Percentiles rank a stretch among this genome's conserved stretches.
Conservation (phyloP, 2,113 vertebrate species). For the Cariama cristata region DNA sequence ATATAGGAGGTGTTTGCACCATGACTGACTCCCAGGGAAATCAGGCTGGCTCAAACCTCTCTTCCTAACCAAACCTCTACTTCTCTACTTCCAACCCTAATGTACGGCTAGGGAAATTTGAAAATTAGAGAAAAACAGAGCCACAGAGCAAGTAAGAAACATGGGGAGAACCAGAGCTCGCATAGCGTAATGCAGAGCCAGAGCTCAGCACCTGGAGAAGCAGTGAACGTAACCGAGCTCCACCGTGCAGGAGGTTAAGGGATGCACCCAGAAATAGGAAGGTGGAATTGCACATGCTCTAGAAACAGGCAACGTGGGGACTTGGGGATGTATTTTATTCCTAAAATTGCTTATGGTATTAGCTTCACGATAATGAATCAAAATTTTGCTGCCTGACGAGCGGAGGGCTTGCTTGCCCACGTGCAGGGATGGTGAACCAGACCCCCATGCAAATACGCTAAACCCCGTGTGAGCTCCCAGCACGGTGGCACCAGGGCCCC, state of each 20-base stretch:
- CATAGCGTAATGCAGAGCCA: not conserved
- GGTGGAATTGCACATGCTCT: not conserved
- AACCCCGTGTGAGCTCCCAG: rapidly evolving
- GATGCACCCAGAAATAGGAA: not conserved
- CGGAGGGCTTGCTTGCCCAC: not conserved
- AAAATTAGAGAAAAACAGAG: not conserved
- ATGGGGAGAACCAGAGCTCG: not conserved
- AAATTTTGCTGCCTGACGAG: not conserved
- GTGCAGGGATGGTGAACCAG: not conserved
- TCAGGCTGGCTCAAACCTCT: not conserved
- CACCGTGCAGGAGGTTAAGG: not conserved
- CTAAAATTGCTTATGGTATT: not conserved
- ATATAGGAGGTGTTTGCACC: not conserved
- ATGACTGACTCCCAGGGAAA: not conserved
- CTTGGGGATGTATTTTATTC: not conserved
- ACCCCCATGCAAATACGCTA: rapidly evolving
- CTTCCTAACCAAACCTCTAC: not conserved
- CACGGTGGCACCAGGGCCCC: rapidly evolving
- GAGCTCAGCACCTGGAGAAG: not conserved
- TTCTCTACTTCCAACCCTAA: not conserved
- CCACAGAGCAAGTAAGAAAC: not conserved
- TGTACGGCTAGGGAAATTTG: not conserved
- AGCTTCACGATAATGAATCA: not conserved
- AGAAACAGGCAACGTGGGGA: not conserved
- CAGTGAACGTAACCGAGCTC: not conserved